Conservation (phyloP, 2,888 invertebrate genomes). For the Drosophila demipolita region DNA sequence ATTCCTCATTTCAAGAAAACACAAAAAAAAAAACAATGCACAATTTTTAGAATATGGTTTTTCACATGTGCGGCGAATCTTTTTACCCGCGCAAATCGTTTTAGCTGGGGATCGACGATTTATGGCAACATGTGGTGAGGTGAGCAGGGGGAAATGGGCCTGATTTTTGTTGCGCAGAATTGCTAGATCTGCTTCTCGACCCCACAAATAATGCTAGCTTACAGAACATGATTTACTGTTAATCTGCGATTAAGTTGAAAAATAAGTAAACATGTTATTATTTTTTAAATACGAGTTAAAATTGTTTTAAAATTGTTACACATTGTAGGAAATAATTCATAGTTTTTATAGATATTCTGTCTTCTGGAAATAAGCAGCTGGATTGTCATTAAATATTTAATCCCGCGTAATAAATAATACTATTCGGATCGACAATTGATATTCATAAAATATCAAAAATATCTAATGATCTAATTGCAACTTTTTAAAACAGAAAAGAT, state of each 20-base stretch:
- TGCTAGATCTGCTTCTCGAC: neutral
- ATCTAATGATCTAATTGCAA: neutral
- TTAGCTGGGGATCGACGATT: slow-evolving; percentile 40
- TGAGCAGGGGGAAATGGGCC: neutral
- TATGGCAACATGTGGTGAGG: slow-evolving; percentile 52
- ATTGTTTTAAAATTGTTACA: neutral
- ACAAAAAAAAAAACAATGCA: slow-evolving; percentile 4
- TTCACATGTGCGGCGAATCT: slow-evolving; percentile 41
- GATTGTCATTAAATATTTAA: neutral
- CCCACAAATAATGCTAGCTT: slow-evolving; percentile 7
- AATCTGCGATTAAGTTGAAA: neutral
- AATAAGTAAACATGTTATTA: neutral
- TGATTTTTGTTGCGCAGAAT: neutral
- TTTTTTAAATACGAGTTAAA: neutral
- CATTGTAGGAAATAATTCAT: neutral
- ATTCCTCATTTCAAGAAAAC: slow-evolving; percentile 21
- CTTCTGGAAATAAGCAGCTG: neutral
- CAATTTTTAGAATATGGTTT: slow-evolving; percentile 28
- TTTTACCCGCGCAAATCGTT: slow-evolving; percentile 60
- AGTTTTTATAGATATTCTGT: neutral
- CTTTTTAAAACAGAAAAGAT: neutral
- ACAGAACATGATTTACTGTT: neutral
- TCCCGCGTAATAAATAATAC: neutral
- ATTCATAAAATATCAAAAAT: no score
- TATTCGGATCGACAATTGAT: neutral